Conservation (phyloP, 2,888 invertebrate genomes). For the Platypus cylindrus region DNA sequence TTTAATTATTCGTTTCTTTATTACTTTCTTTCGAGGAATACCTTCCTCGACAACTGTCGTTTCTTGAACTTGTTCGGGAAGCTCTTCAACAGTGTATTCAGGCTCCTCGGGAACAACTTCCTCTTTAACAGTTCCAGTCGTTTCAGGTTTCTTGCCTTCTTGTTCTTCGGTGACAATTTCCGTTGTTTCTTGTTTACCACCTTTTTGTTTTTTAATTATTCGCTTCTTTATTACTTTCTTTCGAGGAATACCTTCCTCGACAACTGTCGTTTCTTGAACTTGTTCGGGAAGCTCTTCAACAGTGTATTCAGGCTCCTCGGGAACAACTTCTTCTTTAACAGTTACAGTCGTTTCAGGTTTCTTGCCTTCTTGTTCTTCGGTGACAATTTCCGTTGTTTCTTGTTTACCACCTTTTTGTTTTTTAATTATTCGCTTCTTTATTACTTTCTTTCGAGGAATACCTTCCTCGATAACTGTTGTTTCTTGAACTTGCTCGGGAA, state of each 20-base stretch:
- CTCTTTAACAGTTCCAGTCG: slow-evolving; percentile 19
- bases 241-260: slow-evolving; percentile 25
- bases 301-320: slow-evolving; percentile 24
- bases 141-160: slow-evolving; percentile 24
- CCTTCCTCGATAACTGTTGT: slow-evolving; percentile 30
- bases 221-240: slow-evolving; percentile 28
- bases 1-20: slow-evolving; percentile 37
- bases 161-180: slow-evolving; percentile 30
- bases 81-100: slow-evolving; percentile 17
- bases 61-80: slow-evolving; percentile 15
- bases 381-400: slow-evolving; percentile 23
- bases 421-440: slow-evolving; percentile 34
- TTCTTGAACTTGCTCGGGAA: slow-evolving; percentile 25
- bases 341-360: slow-evolving; percentile 18
- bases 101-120: slow-evolving; percentile 12
- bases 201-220: slow-evolving; percentile 21
- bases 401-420: slow-evolving; percentile 30
- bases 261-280: slow-evolving; percentile 24
- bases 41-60: slow-evolving; percentile 15
- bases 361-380: slow-evolving; percentile 18
- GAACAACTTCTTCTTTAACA: slow-evolving; percentile 22
- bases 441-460: slow-evolving; percentile 27
- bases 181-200: slow-evolving; percentile 27
- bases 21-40: slow-evolving; percentile 18
- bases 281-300: slow-evolving; percentile 19